Percentiles rank a stretch among this genome's conserved stretches.
Evolutionary conservation across 2,113 vertebrate species (phyloP).

Genomic region (Megaleporinus macrocephalus): DNA sequence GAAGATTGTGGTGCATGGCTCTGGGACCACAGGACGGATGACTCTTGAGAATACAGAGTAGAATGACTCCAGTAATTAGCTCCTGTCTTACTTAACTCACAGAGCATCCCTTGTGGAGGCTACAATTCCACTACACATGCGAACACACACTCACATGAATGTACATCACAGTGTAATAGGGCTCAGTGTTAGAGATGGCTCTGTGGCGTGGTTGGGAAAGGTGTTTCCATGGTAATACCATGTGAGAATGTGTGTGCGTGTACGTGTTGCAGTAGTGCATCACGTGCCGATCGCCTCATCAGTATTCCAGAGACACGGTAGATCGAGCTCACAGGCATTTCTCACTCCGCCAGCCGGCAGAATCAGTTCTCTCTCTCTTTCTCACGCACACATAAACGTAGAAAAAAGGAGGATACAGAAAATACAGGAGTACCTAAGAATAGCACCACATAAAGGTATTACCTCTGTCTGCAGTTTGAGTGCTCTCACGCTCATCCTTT

Average conservation of each 20-base stretch:
- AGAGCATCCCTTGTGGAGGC: constrained; percentile 34
- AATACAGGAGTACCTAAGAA: constrained; percentile 41
- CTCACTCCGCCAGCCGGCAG: constrained; percentile 42
- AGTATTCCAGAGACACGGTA: constrained; percentile 52
- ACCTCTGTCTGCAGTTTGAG: constrained; percentile 14
- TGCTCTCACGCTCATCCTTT: constrained; percentile 26
- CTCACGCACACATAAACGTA: constrained; percentile 19
- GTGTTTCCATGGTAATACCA: constrained; percentile 58
- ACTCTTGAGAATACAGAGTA: constrained; percentile 19
- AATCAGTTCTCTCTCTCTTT: constrained; percentile 42
- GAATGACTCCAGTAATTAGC: constrained; percentile 50
- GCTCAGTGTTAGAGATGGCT: not conserved
- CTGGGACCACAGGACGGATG: not conserved
- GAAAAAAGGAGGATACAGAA: constrained; percentile 7
- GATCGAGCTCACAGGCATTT: constrained; percentile 46
- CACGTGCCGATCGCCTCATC: constrained; percentile 51
- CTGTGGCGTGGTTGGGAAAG: constrained; percentile 45
- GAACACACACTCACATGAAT: constrained; percentile 30
- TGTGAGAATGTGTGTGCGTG: constrained; percentile 25
- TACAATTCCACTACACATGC: constrained; percentile 28
- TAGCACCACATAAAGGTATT: constrained; percentile 30
- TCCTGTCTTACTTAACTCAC: constrained; percentile 41
- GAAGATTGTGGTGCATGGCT: constrained; percentile 1
- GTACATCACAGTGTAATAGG: not conserved
- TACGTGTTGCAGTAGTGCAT: constrained; percentile 45